Evolutionary conservation across 1,140 invertebrate species (phyloP), one percentile per base, ranked within the genome.

Genomic region (Euschistus heros): DNA sequence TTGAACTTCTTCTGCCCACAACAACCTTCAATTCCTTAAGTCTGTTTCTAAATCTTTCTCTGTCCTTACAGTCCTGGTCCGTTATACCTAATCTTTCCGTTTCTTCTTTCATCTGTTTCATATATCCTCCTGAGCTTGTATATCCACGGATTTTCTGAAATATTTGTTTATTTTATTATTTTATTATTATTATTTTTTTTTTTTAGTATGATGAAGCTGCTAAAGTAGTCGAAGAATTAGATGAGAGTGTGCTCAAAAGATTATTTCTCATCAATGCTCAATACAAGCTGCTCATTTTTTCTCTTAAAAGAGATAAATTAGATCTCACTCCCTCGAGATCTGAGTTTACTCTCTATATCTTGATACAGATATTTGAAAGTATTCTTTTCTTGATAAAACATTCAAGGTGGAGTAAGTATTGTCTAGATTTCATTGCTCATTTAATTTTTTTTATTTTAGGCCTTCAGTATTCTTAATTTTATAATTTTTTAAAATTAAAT

Each of bases 391-490:
- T 61, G 15, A 24, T 61, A 5, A 61, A 61, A 20, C 42, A 18
- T n/a, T 22, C n/a, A 1, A 37, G 17, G 6, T 61, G 59, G 59
- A 33, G 59, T 61, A 61, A 61, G 59, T 61, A 37, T 22, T 61
- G 10, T 18, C 3, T 24, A 14, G 2, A 27, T 27, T 24, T 1
- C 2, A 37, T 37, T 37, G 33, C 1, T 37, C 7, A 10, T 37
- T 37, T 6, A 37, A 37, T 37, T 37, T 37, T 37, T 10, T 37
- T 37, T 37, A 30, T 30, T 30, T 3, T 10, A 46, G 44, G 44
- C 44, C 44, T 52, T n/a, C 13, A 52, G 47, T 52, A 52, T 22
- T 18, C 47, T 18, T n/a, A 46, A n/a, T 13, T 46, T 46, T 13
- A 10, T 13, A 13, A 13, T 13, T n/a, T 13, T 46, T 46, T 46